Conservation (phyloP, 2,113 vertebrate species). For the Girardinichthys multiradiatus region DNA sequence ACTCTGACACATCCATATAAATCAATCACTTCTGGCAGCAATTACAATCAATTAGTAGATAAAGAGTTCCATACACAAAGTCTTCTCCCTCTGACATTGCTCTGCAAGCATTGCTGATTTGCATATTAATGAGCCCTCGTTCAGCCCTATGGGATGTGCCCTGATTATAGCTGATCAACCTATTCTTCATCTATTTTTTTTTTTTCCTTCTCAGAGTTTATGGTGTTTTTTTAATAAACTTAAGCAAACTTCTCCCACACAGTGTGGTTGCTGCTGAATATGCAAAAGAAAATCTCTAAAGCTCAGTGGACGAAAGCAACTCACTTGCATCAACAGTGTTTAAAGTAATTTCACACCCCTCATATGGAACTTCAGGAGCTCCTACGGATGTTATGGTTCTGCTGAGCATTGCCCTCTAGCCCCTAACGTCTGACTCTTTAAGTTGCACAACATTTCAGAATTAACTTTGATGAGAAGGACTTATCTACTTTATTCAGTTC, state of each 20-base stretch:
- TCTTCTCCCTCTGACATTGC: slow-evolving; percentile 15
- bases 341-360: slow-evolving; percentile 6
- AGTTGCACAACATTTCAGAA: background rate
- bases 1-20: slow-evolving; percentile 33
- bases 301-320: background rate
- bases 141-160: background rate
- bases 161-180: slow-evolving; percentile 10
- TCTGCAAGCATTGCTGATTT: slow-evolving; percentile 21
- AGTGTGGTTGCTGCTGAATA: slow-evolving; percentile 12
- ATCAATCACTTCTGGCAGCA: slow-evolving; percentile 35
- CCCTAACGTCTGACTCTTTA: background rate
- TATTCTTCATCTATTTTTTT: background rate
- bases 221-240: background rate
- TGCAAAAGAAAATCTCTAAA: background rate
- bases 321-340: slow-evolving; percentile 4
- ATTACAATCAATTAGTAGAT: slow-evolving; percentile 37
- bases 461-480: background rate
- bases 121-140: slow-evolving; percentile 12
- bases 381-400: slow-evolving; percentile 5
- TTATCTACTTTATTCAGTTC: background rate
- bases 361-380: slow-evolving; percentile 14
- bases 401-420: background rate
- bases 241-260: background rate
- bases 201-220: slow-evolving; percentile 2
- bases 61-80: slow-evolving; percentile 28